A percentile compares a stretch with the other conserved stretches of the same genome.
phyloP scores from a whole-genome alignment of 2,888 invertebrate species.

The Ornithoptera priamus region DNA sequence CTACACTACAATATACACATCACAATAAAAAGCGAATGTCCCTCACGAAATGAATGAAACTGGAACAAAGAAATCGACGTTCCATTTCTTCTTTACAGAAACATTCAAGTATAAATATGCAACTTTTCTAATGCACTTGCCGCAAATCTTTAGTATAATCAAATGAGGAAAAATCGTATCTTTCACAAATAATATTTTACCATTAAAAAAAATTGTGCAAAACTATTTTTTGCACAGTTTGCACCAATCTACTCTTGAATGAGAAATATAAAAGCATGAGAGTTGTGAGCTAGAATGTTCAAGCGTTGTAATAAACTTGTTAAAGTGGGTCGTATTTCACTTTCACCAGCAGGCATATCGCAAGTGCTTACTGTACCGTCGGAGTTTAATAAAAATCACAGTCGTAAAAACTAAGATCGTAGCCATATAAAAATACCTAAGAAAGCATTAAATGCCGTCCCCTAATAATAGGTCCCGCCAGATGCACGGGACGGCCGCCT shows the following conservation, averaged over 20 bases:
- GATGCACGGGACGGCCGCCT: slow-evolving; percentile 77
- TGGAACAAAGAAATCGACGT: slow-evolving; percentile 26
- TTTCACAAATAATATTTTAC: not conserved
- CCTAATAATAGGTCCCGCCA: slow-evolving; percentile 79
- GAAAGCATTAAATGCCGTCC: slow-evolving; percentile 76
- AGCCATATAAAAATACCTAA: slow-evolving; percentile 77
- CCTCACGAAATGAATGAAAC: slow-evolving; percentile 22
- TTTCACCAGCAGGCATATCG: slow-evolving; percentile 63
- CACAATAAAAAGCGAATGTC: slow-evolving; percentile 25
- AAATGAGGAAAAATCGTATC: not conserved
- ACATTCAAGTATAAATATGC: not conserved
- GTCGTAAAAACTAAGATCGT: slow-evolving; percentile 77
- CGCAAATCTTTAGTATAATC: no score
- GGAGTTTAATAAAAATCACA: slow-evolving; percentile 78
- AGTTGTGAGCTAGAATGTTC: slow-evolving; percentile 52
- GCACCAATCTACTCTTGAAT: slow-evolving; percentile 26
- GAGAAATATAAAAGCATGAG: slow-evolving; percentile 53
- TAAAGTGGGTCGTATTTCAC: slow-evolving; percentile 75
- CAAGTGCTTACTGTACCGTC: slow-evolving; percentile 43
- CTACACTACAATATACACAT: slow-evolving; percentile 11
- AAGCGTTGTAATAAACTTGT: slow-evolving; percentile 73
- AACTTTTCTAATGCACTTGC: not conserved
- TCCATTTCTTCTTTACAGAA: slow-evolving; percentile 23
- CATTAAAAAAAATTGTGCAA: not conserved
- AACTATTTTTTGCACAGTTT: not conserved